phyloP scores from a whole-genome alignment of 1,140 invertebrate species.

The Holotrichia oblita region DNA sequence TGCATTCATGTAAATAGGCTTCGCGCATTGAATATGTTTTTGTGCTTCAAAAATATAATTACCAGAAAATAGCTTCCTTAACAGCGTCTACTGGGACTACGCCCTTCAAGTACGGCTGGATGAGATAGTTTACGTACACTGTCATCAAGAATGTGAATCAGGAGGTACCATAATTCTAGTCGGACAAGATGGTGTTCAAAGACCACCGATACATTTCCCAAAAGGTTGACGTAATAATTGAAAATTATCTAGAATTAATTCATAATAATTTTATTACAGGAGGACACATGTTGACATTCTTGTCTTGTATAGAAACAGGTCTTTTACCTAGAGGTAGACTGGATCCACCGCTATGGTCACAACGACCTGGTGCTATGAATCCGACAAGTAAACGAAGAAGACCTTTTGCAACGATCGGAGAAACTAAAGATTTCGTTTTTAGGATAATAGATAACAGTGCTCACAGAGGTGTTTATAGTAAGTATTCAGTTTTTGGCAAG shows the following conservation, averaged over 20 bases:
- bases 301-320: slow-evolving; percentile 91
- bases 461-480: slow-evolving; percentile 75
- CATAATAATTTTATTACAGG: slow-evolving; percentile 52
- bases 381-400: slow-evolving; percentile 75
- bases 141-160: slow-evolving; percentile 85
- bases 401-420: slow-evolving; percentile 68
- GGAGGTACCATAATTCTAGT: slow-evolving; percentile 91
- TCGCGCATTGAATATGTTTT: not conserved
- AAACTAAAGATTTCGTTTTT: slow-evolving; percentile 88
- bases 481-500: slow-evolving; percentile 58
- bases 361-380: slow-evolving; percentile 82
- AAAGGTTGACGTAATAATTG: slow-evolving; percentile 70
- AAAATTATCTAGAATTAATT: not conserved
- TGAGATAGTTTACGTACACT: slow-evolving; percentile 94
- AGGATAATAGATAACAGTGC: slow-evolving; percentile 82
- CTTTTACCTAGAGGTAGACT: slow-evolving; percentile 88
- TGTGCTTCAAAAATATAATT: slow-evolving; percentile 32
- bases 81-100: slow-evolving; percentile 88
- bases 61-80: slow-evolving; percentile 25
- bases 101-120: slow-evolving; percentile 87
- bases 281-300: slow-evolving; percentile 88
- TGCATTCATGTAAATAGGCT: not conserved
- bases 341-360: slow-evolving; percentile 93
- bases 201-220: slow-evolving; percentile 92
- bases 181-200: slow-evolving; percentile 92